Evolutionary conservation across 2,797 vertebrate species (phyloP).

Genomic region (Tauraco hartlaubi): DNA sequence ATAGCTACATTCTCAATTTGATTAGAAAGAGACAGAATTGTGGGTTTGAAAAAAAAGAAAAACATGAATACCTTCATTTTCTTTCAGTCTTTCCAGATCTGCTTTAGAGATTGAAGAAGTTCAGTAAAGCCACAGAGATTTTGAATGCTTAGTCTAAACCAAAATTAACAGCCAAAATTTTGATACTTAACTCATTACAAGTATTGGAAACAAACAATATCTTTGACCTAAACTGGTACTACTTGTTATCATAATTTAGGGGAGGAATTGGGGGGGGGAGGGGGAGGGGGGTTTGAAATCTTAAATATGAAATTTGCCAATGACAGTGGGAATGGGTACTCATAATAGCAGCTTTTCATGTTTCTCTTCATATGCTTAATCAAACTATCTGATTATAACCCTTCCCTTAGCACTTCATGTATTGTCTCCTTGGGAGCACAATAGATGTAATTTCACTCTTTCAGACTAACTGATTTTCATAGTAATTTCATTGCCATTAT

Average conservation of each 20-base stretch:
- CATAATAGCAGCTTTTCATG: not conserved
- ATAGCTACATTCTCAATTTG: not conserved
- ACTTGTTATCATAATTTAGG: not conserved
- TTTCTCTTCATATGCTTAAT: conserved; percentile 52
- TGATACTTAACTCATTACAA: not conserved
- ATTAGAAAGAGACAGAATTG: not conserved
- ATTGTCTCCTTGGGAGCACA: conserved; percentile 49
- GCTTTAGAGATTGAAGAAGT: not conserved
- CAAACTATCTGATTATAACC: conserved; percentile 61
- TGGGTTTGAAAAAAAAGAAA: not conserved
- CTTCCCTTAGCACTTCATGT: conserved; percentile 24
- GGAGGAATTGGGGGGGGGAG: not conserved
- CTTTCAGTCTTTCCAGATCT: not conserved
- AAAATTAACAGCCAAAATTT: not conserved
- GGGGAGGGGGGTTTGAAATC: not conserved
- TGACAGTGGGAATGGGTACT: not conserved
- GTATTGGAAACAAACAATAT: not conserved
- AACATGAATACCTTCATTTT: not conserved
- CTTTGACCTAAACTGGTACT: not conserved
- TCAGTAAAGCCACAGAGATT: not conserved
- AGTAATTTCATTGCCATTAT: conserved; percentile 60
- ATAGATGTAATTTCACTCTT: conserved; percentile 58
- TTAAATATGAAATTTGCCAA: conserved; percentile 11
- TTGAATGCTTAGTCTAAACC: not conserved
- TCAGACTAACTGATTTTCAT: conserved; percentile 41